These are phyloP conservation scores for Tinamus guttatus DNA, from an alignment of 2,113 vertebrate genomes.

Conservation along the genomic window DNA sequence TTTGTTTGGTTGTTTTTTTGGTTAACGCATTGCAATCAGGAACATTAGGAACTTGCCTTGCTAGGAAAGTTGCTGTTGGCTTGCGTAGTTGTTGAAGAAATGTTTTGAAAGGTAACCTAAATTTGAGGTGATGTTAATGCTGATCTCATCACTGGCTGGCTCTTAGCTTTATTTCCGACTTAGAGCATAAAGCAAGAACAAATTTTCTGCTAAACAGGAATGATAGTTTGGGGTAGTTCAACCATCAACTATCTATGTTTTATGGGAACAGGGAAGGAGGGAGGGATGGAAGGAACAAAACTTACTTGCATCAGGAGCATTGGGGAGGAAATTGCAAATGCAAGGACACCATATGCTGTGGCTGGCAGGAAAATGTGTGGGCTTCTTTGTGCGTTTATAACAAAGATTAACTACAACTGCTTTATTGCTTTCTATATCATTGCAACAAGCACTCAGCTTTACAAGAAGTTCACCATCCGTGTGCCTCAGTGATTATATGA, in stretches of 20 bases:
- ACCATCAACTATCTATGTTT: neutral
- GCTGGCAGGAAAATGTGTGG: neutral
- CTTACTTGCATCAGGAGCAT: neutral
- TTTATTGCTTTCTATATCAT: neutral
- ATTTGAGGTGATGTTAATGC: neutral
- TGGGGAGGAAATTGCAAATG: neutral
- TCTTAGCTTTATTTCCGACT: neutral
- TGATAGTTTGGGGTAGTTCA: neutral
- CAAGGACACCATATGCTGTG: neutral
- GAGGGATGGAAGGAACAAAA: neutral
- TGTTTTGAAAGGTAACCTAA: neutral
- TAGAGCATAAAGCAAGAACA: neutral
- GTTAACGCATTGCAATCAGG: rapidly evolving
- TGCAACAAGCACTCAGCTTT: neutral
- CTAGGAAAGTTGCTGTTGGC: neutral
- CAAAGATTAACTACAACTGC: neutral
- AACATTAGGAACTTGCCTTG: neutral
- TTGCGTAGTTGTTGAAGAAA: neutral
- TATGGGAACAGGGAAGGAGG: neutral
- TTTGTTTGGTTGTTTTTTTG: neutral
- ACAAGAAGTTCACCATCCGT: neutral
- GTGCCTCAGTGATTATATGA: neutral
- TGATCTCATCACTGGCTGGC: neutral
- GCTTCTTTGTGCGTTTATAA: neutral
- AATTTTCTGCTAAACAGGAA: neutral